These are phyloP conservation scores for Lochmaea crataegi DNA, from an alignment of 2,888 invertebrate genomes.

Conservation along the genomic window DNA sequence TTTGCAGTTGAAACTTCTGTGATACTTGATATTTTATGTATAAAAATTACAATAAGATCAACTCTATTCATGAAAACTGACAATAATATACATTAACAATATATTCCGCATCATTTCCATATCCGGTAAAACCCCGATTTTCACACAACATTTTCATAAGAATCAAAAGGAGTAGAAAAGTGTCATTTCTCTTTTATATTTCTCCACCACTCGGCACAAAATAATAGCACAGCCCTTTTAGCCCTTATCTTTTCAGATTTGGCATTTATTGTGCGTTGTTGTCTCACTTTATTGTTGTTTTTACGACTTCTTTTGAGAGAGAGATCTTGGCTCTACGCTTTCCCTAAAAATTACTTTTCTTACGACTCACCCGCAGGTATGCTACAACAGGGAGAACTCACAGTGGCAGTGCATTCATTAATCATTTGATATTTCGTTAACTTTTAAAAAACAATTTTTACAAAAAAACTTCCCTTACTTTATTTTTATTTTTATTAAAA, in stretches of 20 bases:
- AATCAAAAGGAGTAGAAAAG: constrained; percentile 19
- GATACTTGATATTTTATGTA: neutral
- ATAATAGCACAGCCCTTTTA: constrained; percentile 21
- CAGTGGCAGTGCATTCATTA: constrained; percentile 3
- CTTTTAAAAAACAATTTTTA: too few species aligned
- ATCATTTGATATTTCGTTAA: too few species aligned
- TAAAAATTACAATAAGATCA: too few species aligned
- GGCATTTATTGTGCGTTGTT: constrained; percentile 46
- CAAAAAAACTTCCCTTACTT: too few species aligned
- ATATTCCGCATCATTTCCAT: constrained; percentile 4
- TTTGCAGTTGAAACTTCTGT: too few species aligned
- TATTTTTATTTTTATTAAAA: too few species aligned
- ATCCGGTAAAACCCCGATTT: neutral
- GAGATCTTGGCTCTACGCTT: constrained; percentile 9
- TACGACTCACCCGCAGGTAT: constrained; percentile 6
- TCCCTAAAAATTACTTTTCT: constrained; percentile 26
- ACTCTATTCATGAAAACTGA: too few species aligned
- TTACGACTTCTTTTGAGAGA: constrained; percentile 35
- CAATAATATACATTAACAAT: neutral
- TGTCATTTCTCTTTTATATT: constrained; percentile 23
- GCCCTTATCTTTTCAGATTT: constrained; percentile 46
- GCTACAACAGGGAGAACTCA: neutral
- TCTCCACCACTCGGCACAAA: constrained; percentile 15
- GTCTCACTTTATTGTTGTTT: constrained; percentile 46
- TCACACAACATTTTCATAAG: constrained; percentile 22